phyloP scores from a whole-genome alignment of 2,113 vertebrate genomes.

The Mandrillus leucophaeus region DNA sequence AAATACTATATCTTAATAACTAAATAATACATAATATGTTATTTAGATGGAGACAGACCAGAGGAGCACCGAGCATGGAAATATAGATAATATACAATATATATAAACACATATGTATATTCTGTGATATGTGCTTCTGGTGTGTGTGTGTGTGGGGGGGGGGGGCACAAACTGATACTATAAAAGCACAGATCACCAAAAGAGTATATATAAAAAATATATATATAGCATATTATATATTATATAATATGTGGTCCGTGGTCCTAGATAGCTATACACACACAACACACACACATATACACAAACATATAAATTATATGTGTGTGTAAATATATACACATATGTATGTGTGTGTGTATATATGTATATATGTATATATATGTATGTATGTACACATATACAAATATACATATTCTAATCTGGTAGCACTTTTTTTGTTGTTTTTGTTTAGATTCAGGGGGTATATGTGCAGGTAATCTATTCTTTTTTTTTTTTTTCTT shows the following conservation, averaged over 20 bases:
- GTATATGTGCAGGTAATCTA: no score
- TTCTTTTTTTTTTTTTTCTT: neutral
- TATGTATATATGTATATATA: no score
- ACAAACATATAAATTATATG: neutral
- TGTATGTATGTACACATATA: no score
- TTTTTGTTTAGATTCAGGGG: no score
- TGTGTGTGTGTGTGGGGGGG: neutral
- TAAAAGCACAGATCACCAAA: neutral
- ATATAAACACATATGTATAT: neutral
- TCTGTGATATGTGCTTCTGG: neutral
- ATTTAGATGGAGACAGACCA: neutral
- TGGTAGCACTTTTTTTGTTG: neutral
- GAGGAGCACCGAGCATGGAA: neutral
- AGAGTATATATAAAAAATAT: neutral
- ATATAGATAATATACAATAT: neutral
- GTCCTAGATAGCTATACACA: neutral
- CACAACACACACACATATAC: no score
- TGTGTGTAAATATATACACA: neutral
- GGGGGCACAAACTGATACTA: neutral
- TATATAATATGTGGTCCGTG: neutral
- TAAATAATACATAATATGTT: neutral
- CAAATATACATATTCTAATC: neutral
- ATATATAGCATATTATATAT: neutral
- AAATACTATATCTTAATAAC: neutral
- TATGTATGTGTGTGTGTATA: no score